Conservation (phyloP, 2,888 invertebrate species). For the Drosophila neonasuta region DNA sequence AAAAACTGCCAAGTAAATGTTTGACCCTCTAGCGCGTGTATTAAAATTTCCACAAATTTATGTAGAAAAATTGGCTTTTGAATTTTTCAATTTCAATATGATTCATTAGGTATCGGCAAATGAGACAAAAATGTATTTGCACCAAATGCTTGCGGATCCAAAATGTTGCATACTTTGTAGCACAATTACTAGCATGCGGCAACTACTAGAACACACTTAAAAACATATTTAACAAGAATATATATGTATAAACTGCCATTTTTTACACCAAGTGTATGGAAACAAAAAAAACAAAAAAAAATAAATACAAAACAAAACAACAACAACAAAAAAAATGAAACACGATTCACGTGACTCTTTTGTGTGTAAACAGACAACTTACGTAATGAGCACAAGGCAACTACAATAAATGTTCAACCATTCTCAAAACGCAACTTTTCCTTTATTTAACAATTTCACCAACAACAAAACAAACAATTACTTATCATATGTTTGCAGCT, state of each 20-base stretch:
- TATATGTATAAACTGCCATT: conserved; percentile 80
- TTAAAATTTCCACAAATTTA: conserved; percentile 32
- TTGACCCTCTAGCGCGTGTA: conserved; percentile 66
- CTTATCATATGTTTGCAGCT: conserved; percentile 9
- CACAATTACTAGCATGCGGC: conserved; percentile 54
- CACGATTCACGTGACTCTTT: conserved; percentile 55
- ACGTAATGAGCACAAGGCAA: conserved; percentile 48
- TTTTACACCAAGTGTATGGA: conserved; percentile 78
- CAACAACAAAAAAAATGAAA: conserved; percentile 29
- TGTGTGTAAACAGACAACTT: conserved; percentile 60
- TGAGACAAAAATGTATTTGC: conserved; percentile 22
- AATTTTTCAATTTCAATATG: conserved; percentile 23
- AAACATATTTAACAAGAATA: conserved; percentile 53
- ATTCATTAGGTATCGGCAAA: conserved; percentile 30
- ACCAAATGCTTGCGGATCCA: conserved; percentile 46
- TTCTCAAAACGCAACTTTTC: conserved; percentile 23
- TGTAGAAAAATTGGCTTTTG: conserved; percentile 36
- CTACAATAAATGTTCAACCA: conserved; percentile 44
- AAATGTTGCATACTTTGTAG: conserved; percentile 46
- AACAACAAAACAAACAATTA: conserved; percentile 7
- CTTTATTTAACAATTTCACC: conserved; percentile 13
- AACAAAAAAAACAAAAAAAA: conserved; percentile 37
- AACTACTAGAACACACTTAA: conserved; percentile 70
- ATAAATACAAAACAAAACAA: conserved; percentile 13
- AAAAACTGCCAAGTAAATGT: conserved; percentile 75